Base-by-base conservation (phyloP, 2,797 vertebrate species). In the Lates japonicus region DNA sequence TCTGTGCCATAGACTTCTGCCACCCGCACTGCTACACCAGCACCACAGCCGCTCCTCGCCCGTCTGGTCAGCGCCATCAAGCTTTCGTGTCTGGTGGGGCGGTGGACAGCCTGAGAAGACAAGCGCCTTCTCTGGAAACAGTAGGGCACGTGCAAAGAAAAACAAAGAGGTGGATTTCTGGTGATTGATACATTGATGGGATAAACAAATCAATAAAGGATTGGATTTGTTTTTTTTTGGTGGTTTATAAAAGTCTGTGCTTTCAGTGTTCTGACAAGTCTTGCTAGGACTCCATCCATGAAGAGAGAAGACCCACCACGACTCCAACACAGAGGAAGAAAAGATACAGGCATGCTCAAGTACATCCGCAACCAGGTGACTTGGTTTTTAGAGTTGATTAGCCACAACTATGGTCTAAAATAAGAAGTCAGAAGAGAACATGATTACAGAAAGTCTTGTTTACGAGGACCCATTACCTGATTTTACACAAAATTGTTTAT, bases 21-120 rank as follows among this genome's bases (percentile, higher is more conserved):
- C 98, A 99, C 87, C 98, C 98, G 0, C 97, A 97, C 91, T 99
- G 98, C 93, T 99, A 99, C n/a, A n/a, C 94, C 97, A 98, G 87
- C 97, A 98, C 77, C 98, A 99, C 92, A 97, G 97, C 87, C 98
- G 98, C 49, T 99, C 98, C 80, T 99, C 0, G 96, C 98, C 31
- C 97, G 98, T 2, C 96, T 99, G 2, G 98, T 99, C 41, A 96
- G 98, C 1, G 97, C 98, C 89, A 97, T 99, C 92, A 99, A 99
- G 77, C 96, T 99, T 0, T n/a, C n/a, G 95, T 99, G 0, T 99
- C 99, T 0, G 97, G 98, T 0, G 98, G 99, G 85, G 97, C 96
- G 0, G 97, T 98, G 88, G 98, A 99, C 92, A 95, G 97, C 46
- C 94, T 98, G 75, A 90, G 97, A 99, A 72, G 97, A 96, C 91